A percentile compares a stretch with the other conserved stretches of the same genome.
Conservation (phyloP, 2,113 vertebrate genomes). For the Perca flavescens region DNA sequence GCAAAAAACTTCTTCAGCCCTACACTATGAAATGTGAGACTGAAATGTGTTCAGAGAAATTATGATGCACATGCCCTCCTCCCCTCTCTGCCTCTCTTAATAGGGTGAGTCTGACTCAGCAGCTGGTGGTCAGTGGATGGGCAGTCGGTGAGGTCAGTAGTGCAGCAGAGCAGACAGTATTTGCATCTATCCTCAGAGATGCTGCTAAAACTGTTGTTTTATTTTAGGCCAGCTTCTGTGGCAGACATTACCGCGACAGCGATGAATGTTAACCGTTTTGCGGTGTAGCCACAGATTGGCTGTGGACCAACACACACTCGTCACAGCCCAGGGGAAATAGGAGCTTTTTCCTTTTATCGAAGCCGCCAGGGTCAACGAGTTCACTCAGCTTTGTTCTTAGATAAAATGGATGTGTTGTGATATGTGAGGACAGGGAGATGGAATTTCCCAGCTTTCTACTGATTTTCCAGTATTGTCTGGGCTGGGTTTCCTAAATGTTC, state of each 20-base stretch:
- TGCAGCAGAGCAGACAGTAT: constrained; percentile 64
- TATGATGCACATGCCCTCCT: constrained; percentile 12
- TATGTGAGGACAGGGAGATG: constrained; percentile 35
- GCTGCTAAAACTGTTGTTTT: constrained; percentile 53
- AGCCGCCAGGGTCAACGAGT: constrained; percentile 45
- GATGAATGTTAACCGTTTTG: constrained; percentile 39
- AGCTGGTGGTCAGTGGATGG: constrained; percentile 63
- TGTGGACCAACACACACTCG: constrained; percentile 21
- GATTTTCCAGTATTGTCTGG: constrained; percentile 60
- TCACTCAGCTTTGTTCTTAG: constrained; percentile 50
- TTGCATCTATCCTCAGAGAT: constrained; percentile 54
- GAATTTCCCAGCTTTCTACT: constrained; percentile 37
- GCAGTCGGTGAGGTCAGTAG: constrained; percentile 78
- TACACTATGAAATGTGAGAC: not conserved
- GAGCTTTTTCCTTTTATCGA: constrained; percentile 7
- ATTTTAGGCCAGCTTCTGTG: constrained; percentile 61
- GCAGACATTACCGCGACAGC: constrained; percentile 57
- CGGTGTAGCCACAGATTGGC: constrained; percentile 38
- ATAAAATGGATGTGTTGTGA: constrained; percentile 58
- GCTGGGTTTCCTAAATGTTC: constrained; percentile 59
- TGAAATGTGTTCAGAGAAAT: constrained; percentile 29
- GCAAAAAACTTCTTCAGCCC: not conserved
- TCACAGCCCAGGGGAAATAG: not conserved
- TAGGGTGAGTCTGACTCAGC: constrained; percentile 63
- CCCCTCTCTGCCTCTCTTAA: constrained; percentile 12